Percentiles rank a stretch among this genome's conserved stretches.
Evolutionary conservation across 2,888 invertebrate genomes (phyloP).

Genomic region (Rotaria magnacalcarata): DNA sequence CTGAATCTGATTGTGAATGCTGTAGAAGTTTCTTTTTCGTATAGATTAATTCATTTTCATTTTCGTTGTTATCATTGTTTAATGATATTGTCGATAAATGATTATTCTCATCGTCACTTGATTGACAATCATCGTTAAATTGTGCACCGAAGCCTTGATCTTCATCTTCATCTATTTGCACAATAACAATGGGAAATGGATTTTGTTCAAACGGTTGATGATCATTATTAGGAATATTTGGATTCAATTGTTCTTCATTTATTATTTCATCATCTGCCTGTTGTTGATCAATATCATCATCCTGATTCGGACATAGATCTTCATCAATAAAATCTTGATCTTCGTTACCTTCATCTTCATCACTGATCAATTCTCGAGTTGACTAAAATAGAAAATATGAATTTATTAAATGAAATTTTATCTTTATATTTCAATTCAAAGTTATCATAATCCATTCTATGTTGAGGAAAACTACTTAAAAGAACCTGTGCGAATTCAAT

Average conservation of each 20-base stretch:
- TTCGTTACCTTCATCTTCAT: neutral
- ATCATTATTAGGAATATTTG: neutral
- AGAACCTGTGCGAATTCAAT: too few relatives aligned
- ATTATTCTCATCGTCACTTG: conserved; percentile 25
- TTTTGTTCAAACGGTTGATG: neutral
- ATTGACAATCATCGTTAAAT: conserved; percentile 19
- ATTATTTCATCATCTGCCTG: neutral
- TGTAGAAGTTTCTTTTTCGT: neutral
- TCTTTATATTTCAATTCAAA: too few relatives aligned
- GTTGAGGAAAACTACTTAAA: too few relatives aligned
- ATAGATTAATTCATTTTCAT: neutral
- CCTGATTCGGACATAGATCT: conserved; percentile 40
- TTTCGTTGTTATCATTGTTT: neutral
- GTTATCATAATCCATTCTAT: too few relatives aligned
- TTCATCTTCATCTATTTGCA: conserved; percentile 14
- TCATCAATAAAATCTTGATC: conserved; percentile 42
- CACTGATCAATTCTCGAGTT: conserved; percentile 3
- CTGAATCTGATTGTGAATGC: neutral
- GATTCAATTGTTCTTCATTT: neutral
- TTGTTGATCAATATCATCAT: neutral
- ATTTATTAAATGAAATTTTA: neutral
- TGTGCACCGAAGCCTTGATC: conserved; percentile 13
- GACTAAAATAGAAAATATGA: neutral
- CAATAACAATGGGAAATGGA: neutral
- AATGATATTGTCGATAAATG: neutral